Conservation (phyloP, 2,888 invertebrate species). For the Anticlea derivata region DNA sequence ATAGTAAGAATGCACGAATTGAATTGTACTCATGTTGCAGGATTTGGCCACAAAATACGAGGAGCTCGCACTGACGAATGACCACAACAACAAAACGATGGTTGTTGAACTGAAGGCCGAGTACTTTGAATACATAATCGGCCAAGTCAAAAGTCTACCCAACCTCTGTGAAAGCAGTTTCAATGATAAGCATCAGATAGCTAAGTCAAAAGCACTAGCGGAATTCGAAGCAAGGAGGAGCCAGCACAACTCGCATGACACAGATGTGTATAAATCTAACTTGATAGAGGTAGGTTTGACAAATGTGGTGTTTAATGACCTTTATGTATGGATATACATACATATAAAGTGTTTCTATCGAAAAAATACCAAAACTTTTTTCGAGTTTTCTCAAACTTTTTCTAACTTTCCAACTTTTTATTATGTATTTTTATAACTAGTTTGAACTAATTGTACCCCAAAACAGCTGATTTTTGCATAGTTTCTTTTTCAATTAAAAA, state of each 20-base stretch:
- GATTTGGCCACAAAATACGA: slow-evolving; percentile 17
- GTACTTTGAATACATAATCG: slow-evolving; percentile 21
- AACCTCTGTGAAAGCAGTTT: slow-evolving; percentile 13
- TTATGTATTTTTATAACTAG: no score
- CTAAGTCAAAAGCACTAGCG: background rate
- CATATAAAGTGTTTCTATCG: no score
- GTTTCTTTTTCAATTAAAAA: no score
- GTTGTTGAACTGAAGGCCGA: slow-evolving; percentile 10
- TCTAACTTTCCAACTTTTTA: no score
- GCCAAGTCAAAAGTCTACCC: background rate
- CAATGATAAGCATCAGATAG: slow-evolving; percentile 2
- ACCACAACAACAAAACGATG: slow-evolving; percentile 21
- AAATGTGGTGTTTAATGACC: no score
- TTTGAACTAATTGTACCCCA: no score
- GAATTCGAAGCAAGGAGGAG: slow-evolving; percentile 17
- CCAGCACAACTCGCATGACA: slow-evolving; percentile 4
- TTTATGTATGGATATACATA: no score
- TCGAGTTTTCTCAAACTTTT: no score
- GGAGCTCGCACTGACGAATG: slow-evolving; percentile 10
- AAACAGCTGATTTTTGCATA: no score
- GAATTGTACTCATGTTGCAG: slow-evolving; percentile 14
- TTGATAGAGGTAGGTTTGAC: slow-evolving; percentile 15
- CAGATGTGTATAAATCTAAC: slow-evolving; percentile 15
- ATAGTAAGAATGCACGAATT: no score
- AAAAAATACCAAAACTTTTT: no score